A percentile compares a stretch with the other conserved stretches of the same genome.
These are phyloP conservation scores for Forbesichthys agassizii DNA, from an alignment of 2,113 vertebrate genomes.

Conservation along the genomic window DNA sequence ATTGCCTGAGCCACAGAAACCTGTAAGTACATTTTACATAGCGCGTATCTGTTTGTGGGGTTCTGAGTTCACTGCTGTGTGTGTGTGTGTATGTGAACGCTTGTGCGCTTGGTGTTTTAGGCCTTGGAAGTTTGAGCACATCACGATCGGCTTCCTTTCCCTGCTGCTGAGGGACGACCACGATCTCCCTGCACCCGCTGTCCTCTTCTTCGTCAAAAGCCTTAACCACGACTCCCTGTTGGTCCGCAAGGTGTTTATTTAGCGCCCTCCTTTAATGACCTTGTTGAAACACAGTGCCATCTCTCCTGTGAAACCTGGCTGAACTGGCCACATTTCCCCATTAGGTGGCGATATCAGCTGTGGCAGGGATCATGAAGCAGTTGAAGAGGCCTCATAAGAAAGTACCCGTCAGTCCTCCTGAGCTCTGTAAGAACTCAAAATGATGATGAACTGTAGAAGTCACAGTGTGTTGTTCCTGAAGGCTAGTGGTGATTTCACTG, in stretches of 20 bases:
- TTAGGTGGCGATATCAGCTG: slow-evolving; percentile 94
- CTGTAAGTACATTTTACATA: slow-evolving; percentile 78
- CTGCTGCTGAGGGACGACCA: slow-evolving; percentile 91
- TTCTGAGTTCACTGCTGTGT: not conserved
- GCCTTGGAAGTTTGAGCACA: slow-evolving; percentile 98
- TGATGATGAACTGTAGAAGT: not conserved
- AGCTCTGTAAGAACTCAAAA: slow-evolving; percentile 82
- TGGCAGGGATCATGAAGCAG: slow-evolving; percentile 94
- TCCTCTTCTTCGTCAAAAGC: slow-evolving; percentile 91
- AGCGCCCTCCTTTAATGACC: not conserved
- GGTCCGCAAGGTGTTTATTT: slow-evolving; percentile 86
- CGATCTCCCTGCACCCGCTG: slow-evolving; percentile 82
- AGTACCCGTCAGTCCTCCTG: slow-evolving; percentile 83
- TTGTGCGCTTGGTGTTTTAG: slow-evolving; percentile 66
- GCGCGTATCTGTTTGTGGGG: not conserved
- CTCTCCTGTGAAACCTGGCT: not conserved
- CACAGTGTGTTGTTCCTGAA: not conserved
- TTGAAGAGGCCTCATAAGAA: slow-evolving; percentile 92
- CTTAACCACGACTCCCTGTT: slow-evolving; percentile 96
- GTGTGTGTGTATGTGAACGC: slow-evolving; percentile 11
- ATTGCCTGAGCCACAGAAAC: slow-evolving; percentile 87
- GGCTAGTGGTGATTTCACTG: not conserved
- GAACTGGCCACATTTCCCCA: slow-evolving; percentile 45
- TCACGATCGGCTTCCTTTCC: slow-evolving; percentile 91
- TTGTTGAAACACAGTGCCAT: not conserved